Conservation (phyloP, 1,140 invertebrate species). For the Polypedilum vanderplanki region DNA sequence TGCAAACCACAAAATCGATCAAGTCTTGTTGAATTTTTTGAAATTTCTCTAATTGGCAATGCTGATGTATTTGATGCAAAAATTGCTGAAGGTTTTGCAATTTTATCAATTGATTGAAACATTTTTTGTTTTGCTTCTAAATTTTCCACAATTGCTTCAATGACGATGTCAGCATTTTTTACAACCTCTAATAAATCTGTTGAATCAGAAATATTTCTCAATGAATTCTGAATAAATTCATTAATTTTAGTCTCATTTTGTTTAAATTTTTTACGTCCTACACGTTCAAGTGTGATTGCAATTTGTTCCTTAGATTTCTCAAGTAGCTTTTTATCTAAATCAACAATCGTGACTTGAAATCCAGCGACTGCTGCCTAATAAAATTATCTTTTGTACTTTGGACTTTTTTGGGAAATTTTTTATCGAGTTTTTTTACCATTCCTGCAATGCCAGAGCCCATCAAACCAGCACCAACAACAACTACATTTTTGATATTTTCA, state of each 20-base stretch:
- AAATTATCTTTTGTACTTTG: slow-evolving; percentile 30
- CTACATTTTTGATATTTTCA: slow-evolving; percentile 64
- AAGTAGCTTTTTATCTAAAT: slow-evolving; percentile 60
- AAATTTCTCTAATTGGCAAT: slow-evolving; percentile 74
- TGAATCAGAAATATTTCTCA: slow-evolving; percentile 54
- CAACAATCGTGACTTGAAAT: slow-evolving; percentile 68
- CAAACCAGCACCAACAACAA: slow-evolving; percentile 76
- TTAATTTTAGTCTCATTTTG: slow-evolving; percentile 56
- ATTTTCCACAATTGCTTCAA: slow-evolving; percentile 86
- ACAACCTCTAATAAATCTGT: slow-evolving; percentile 55
- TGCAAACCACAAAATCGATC: slow-evolving; percentile 74
- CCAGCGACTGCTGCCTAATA: slow-evolving; percentile 68
- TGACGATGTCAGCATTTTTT: slow-evolving; percentile 64
- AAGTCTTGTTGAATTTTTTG: slow-evolving; percentile 58
- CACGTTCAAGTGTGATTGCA: slow-evolving; percentile 58
- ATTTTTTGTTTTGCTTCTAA: slow-evolving; percentile 71
- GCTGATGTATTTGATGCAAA: slow-evolving; percentile 89
- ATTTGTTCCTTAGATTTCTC: slow-evolving; percentile 64
- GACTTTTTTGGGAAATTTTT: background rate
- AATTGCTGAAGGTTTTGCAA: slow-evolving; percentile 58
- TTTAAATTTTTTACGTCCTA: slow-evolving; percentile 74
- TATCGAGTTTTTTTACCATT: slow-evolving; percentile 44
- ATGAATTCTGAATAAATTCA: slow-evolving; percentile 58
- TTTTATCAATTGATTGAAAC: slow-evolving; percentile 59
- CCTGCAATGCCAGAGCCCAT: slow-evolving; percentile 88